These are phyloP conservation scores for Mesorhabditis spiculigera DNA, from an alignment of 2,888 invertebrate species.

Conservation along the genomic window DNA sequence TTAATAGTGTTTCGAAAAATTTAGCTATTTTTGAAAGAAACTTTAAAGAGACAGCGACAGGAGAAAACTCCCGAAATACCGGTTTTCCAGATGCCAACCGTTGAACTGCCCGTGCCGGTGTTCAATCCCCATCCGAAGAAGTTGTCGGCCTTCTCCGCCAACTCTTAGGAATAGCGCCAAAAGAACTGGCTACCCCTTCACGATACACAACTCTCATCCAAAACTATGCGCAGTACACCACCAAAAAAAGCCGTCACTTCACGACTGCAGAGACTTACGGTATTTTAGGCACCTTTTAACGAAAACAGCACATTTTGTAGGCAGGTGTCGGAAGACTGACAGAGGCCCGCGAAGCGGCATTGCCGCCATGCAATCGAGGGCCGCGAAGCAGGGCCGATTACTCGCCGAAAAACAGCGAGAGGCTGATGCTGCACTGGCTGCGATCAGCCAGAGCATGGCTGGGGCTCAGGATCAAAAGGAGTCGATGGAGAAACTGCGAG, in stretches of 20 bases:
- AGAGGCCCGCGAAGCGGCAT: constrained; percentile 82
- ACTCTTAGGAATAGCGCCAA: constrained; percentile 55
- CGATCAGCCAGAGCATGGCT: constrained; percentile 87
- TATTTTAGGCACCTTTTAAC: constrained; percentile 10
- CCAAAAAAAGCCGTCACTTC: constrained; percentile 69
- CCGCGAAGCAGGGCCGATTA: constrained; percentile 75
- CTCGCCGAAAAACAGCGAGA: constrained; percentile 80
- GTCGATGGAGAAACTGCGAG: constrained; percentile 77
- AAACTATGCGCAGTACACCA: constrained; percentile 65
- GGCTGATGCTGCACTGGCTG: constrained; percentile 82
- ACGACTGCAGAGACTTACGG: constrained; percentile 70
- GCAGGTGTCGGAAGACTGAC: constrained; percentile 87
- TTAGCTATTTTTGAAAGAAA: too few relatives aligned
- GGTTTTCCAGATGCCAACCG: constrained; percentile 59
- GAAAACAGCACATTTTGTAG: constrained; percentile 62
- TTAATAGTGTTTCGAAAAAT: too few relatives aligned
- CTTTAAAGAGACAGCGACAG: too few relatives aligned
- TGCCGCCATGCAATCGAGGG: constrained; percentile 79
- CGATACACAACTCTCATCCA: constrained; percentile 65
- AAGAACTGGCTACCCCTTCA: constrained; percentile 61
- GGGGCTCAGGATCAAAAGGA: constrained; percentile 86
- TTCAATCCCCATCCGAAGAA: constrained; percentile 25
- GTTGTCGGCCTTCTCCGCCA: constrained; percentile 21
- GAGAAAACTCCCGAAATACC: too few relatives aligned
- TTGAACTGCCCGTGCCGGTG: constrained; percentile 40